phyloP scores from a whole-genome alignment of 2,797 vertebrate genomes.

The Acrocephalus scirpaceus region DNA sequence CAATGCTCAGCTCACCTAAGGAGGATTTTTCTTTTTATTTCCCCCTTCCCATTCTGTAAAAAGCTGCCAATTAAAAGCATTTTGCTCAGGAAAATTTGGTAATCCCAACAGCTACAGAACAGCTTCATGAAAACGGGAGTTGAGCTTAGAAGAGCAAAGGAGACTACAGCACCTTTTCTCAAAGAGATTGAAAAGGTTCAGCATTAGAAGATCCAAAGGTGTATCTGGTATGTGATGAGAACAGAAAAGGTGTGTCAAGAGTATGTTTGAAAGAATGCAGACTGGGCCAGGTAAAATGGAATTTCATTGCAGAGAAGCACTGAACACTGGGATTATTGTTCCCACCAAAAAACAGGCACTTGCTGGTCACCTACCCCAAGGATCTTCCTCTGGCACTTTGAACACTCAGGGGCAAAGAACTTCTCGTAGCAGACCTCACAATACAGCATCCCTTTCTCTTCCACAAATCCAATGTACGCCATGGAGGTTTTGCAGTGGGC shows the following conservation, averaged over 20 bases:
- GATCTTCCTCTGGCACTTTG: constrained; percentile 90
- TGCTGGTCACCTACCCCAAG: constrained; percentile 86
- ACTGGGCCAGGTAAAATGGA: background rate
- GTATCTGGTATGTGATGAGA: background rate
- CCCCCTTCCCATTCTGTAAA: background rate
- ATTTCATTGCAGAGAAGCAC: background rate
- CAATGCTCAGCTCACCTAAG: background rate
- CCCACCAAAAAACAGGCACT: background rate
- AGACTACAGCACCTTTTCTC: background rate
- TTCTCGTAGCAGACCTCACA: constrained; percentile 93
- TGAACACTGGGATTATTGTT: background rate
- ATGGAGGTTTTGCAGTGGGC: constrained; percentile 90
- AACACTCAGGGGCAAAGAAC: constrained; percentile 92
- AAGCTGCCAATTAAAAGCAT: background rate
- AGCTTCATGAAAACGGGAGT: background rate
- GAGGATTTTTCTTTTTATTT: background rate
- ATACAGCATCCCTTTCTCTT: constrained; percentile 91
- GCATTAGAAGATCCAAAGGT: background rate
- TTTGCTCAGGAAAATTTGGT: background rate
- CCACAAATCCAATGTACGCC: constrained; percentile 91
- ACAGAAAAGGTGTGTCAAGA: background rate
- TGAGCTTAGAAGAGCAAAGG: background rate
- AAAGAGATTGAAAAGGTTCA: background rate
- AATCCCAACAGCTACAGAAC: background rate
- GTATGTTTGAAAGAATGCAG: background rate